Evolutionary conservation across 2,888 invertebrate species (phyloP).

Genomic region (Ochlodes sylvanus): DNA sequence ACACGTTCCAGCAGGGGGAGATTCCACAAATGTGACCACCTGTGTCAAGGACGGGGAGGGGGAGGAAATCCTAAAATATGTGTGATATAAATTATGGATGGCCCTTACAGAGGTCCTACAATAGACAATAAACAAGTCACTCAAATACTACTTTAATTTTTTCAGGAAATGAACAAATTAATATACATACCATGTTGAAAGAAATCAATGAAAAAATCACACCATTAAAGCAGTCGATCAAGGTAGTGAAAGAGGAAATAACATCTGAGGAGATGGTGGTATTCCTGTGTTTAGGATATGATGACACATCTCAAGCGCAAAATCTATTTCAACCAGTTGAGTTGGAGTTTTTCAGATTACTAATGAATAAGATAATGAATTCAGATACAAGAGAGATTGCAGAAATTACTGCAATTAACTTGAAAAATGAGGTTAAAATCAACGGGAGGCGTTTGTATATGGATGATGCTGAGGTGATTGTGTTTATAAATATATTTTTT

Average conservation of each 20-base stretch:
- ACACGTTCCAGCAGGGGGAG: too few relatives aligned
- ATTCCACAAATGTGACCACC: too few relatives aligned
- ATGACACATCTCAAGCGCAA: constrained; percentile 72
- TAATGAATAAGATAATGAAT: constrained; percentile 73
- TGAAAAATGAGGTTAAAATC: constrained; percentile 66
- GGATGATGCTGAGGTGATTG: constrained; percentile 70
- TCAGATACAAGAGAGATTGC: constrained; percentile 70
- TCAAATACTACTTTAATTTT: constrained; percentile 38
- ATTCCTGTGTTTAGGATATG: constrained; percentile 68
- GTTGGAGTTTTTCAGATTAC: constrained; percentile 70
- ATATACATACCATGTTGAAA: constrained; percentile 59
- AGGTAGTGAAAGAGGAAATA: constrained; percentile 67
- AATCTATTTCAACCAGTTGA: constrained; percentile 67
- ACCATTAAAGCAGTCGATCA: constrained; percentile 68
- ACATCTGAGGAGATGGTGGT: constrained; percentile 68
- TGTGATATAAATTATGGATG: too few relatives aligned
- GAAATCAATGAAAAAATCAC: constrained; percentile 68
- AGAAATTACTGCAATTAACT: constrained; percentile 68
- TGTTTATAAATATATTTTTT: neutral
- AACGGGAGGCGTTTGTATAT: constrained; percentile 58
- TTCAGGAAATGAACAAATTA: constrained; percentile 54
- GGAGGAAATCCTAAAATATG: too few relatives aligned
- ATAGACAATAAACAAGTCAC: too few relatives aligned
- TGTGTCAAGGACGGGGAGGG: too few relatives aligned
- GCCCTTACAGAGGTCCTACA: too few relatives aligned